A percentile compares a stretch with the other conserved stretches of the same genome.
Conservation (phyloP, 2,797 vertebrate species). For the Rousettus madagascariensis region DNA sequence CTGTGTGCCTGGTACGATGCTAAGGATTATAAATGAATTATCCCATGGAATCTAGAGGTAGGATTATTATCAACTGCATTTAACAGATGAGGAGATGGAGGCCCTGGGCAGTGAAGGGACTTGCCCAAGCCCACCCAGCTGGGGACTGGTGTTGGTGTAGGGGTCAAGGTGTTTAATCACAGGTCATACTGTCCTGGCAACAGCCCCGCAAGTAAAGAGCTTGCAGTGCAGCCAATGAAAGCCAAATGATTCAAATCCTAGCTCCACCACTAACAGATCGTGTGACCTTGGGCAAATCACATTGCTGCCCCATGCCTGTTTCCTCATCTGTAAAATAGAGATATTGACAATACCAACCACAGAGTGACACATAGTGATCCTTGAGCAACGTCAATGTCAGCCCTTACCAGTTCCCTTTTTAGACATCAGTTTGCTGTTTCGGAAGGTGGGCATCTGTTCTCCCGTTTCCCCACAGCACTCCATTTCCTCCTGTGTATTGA, state of each 20-base stretch:
- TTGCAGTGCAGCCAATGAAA: neutral
- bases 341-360: neutral
- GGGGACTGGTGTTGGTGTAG: neutral
- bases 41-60: neutral
- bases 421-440: rapidly evolving
- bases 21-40: neutral
- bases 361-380: neutral
- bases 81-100: neutral
- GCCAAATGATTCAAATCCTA: neutral
- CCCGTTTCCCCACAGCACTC: neutral
- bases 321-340: neutral
- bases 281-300: neutral
- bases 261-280: neutral
- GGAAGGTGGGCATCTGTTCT: neutral
- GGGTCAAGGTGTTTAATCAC: neutral
- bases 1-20: neutral
- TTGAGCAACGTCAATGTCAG: rapidly evolving
- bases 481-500: neutral
- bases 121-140: neutral
- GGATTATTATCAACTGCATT: neutral
- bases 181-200: neutral
- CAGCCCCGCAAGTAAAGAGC: neutral
- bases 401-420: neutral
- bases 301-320: neutral
- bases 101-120: neutral